Percentiles rank a stretch among this genome's conserved stretches.
phyloP scores from a whole-genome alignment of 2,113 vertebrate species.

The Antechinus stuartii region DNA sequence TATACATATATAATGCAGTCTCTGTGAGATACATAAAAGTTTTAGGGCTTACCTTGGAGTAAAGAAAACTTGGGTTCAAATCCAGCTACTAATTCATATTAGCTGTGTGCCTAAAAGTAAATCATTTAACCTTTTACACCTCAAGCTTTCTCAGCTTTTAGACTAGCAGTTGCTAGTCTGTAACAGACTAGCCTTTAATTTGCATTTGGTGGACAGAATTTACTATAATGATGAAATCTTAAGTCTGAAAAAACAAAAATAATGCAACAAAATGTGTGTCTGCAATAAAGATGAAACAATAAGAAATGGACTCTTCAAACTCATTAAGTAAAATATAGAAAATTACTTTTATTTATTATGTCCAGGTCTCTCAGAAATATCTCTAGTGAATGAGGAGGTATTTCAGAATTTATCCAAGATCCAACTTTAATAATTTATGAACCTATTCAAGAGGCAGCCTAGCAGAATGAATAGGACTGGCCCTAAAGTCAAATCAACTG shows the following conservation, averaged over 20 bases:
- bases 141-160: neutral
- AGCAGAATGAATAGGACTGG: neutral
- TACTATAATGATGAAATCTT: neutral
- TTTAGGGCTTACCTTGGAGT: neutral
- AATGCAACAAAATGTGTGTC: neutral
- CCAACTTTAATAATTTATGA: neutral
- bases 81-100: neutral
- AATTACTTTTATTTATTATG: neutral
- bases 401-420: neutral
- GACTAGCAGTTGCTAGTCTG: no score
- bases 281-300: neutral
- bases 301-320: neutral
- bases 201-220: neutral
- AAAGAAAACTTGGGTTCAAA: neutral
- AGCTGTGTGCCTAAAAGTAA: neutral
- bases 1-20: neutral
- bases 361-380: neutral
- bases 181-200: neutral
- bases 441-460: neutral
- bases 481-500: neutral
- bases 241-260: neutral
- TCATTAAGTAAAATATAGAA: neutral
- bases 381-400: neutral
- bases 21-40: neutral
- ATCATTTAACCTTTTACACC: neutral